These are phyloP conservation scores for Coenonympha glycerion DNA, from an alignment of 2,888 invertebrate genomes.

Conservation along the genomic window DNA sequence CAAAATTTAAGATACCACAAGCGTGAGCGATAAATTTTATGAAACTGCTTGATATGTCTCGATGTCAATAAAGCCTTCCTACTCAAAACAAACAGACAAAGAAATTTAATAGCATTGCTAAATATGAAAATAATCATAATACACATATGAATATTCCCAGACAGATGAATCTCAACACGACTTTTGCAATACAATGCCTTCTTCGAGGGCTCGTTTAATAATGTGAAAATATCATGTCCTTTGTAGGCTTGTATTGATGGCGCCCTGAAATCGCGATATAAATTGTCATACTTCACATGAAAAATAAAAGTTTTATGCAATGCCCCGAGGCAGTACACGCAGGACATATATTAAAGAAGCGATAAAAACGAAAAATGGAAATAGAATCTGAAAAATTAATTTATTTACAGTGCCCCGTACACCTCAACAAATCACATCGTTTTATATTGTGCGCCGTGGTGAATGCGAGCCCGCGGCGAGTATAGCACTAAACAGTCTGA, in stretches of 20 bases:
- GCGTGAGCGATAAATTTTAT: constrained; percentile 54
- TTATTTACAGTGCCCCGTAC: constrained; percentile 25
- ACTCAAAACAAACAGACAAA: constrained; percentile 59
- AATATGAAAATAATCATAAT: constrained; percentile 61
- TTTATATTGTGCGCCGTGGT: constrained; percentile 57
- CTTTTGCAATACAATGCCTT: constrained; percentile 65
- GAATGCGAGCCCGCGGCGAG: constrained; percentile 57
- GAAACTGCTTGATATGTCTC: constrained; percentile 52
- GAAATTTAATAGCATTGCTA: constrained; percentile 61
- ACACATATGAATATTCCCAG: constrained; percentile 56
- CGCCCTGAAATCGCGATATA: constrained; percentile 48
- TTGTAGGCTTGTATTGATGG: constrained; percentile 61
- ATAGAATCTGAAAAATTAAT: constrained; percentile 27
- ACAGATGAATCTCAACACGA: constrained; percentile 71
- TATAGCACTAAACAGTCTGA: constrained; percentile 69
- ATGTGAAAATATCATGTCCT: constrained; percentile 51
- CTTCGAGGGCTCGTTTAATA: constrained; percentile 47
- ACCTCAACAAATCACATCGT: constrained; percentile 59
- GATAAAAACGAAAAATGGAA: constrained; percentile 24
- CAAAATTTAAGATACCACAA: constrained; percentile 42
- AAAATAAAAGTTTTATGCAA: constrained; percentile 28
- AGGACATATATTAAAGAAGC: constrained; percentile 15
- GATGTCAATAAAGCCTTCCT: constrained; percentile 51
- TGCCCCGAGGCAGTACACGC: constrained; percentile 23
- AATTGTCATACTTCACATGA: constrained; percentile 34